Evolutionary conservation across 2,888 invertebrate genomes (phyloP), one percentile per base, ranked within the genome.

Genomic region (Ormyrus nitidulus): DNA sequence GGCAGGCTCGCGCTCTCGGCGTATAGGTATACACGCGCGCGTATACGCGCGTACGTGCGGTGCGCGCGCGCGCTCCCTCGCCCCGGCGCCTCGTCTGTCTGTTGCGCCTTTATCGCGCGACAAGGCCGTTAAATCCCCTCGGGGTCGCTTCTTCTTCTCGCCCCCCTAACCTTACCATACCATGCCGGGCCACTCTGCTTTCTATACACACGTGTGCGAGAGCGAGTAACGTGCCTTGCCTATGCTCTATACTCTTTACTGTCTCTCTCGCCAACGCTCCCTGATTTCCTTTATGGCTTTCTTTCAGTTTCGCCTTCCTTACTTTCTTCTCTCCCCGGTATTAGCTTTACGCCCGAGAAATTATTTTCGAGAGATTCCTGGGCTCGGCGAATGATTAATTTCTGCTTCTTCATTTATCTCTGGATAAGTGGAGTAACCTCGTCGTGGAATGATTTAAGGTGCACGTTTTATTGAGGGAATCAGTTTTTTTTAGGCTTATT

Each of bases 61-160:
- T 56, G 13, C 53, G 46, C 59, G 54, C 64, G 13, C 19, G 19
- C 19, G 19, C 19, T 19, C 19, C 19, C 19, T 19, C 19, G 19
- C 19, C 2, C 19, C 19, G 19, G 19, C 19, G 19, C 19, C 19
- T 59, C 72, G 68, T 69, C 61, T 61, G 73, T 69, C 69, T 75
- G 66, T 59, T 59, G 75, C 59, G 66, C 61, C 66, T 72, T 71
- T 72, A 71, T 76, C 66, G 66, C 56, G 34, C 62, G 71, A 76
- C 71, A 76, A 76, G 71, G 7, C 74, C 59, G 68, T 80, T 66
- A 74, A 80, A 80, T 76, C 76, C 76, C 71, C 71, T 61, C 19
- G 79, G 71, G 71, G 34, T 51, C 11, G 68, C 61, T 75, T 72
- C 71, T 64, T 71, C 58, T 64, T 19, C 64, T n/a, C 46, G 48